A percentile compares a stretch with the other conserved stretches of the same genome.
Conservation (phyloP, 2,797 vertebrate genomes). For the Pantherophis alleghaniensis region DNA sequence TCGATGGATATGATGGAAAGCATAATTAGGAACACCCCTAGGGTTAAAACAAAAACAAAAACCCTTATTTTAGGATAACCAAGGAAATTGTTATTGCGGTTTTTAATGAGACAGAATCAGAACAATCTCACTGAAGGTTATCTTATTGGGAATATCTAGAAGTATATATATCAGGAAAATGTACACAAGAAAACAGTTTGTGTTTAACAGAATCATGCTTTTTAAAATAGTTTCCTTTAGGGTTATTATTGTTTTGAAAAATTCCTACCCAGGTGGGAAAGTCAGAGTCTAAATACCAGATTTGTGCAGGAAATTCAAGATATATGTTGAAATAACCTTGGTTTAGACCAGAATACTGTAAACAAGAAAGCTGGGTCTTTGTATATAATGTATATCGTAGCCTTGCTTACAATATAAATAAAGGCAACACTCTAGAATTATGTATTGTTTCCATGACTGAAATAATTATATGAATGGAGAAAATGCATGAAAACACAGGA, state of each 20-base stretch:
- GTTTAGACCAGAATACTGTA: constrained; percentile 42
- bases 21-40: constrained; percentile 92
- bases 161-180: too few relatives aligned
- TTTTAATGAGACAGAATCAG: too few relatives aligned
- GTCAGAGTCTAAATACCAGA: neutral
- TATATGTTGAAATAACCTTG: neutral
- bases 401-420: constrained; percentile 59
- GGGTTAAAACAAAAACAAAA: constrained; percentile 15
- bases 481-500: constrained; percentile 52
- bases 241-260: neutral
- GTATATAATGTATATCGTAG: constrained; percentile 38
- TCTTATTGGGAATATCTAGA: neutral
- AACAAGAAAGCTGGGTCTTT: constrained; percentile 31
- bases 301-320: neutral
- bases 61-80: neutral
- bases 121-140: neutral
- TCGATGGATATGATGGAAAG: constrained; percentile 89
- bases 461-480: constrained; percentile 44
- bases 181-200: neutral
- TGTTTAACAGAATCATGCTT: neutral
- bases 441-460: neutral
- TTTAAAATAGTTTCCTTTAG: neutral
- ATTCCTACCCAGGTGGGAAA: neutral
- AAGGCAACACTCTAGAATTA: constrained; percentile 16
- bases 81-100: neutral